phyloP scores from a whole-genome alignment of 2,797 vertebrate species.

The Falco rusticolus region DNA sequence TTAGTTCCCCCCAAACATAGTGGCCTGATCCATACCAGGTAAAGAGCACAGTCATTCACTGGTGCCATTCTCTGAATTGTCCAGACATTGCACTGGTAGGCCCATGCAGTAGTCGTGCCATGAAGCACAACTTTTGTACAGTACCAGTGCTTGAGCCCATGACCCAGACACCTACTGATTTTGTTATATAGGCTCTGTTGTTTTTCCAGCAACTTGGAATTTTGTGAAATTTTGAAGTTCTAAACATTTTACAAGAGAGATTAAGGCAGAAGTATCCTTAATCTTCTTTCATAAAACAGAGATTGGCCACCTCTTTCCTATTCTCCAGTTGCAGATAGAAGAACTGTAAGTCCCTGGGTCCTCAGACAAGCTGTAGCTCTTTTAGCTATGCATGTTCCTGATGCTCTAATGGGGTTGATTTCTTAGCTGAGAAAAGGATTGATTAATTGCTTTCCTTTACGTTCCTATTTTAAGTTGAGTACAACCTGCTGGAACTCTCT shows the following conservation, averaged over 20 bases:
- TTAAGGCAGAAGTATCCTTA: background rate
- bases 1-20: background rate
- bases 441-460: background rate
- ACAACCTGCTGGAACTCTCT: background rate
- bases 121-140: background rate
- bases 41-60: background rate
- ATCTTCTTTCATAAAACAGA: background rate
- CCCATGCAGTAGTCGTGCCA: no score
- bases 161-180: background rate
- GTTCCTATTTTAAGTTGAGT: background rate
- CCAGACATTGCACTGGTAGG: background rate
- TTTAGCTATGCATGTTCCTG: background rate
- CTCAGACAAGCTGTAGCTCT: background rate
- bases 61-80: background rate
- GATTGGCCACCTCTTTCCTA: background rate
- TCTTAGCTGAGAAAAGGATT: background rate
- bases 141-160: background rate
- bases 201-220: background rate
- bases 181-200: background rate
- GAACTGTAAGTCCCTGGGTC: background rate
- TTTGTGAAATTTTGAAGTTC: background rate
- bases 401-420: background rate
- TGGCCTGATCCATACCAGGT: background rate
- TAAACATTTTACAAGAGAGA: background rate
- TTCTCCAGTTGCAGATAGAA: background rate